Base-by-base conservation (phyloP, 2,888 invertebrate genomes). In the Notocelia uddmanniana region DNA sequence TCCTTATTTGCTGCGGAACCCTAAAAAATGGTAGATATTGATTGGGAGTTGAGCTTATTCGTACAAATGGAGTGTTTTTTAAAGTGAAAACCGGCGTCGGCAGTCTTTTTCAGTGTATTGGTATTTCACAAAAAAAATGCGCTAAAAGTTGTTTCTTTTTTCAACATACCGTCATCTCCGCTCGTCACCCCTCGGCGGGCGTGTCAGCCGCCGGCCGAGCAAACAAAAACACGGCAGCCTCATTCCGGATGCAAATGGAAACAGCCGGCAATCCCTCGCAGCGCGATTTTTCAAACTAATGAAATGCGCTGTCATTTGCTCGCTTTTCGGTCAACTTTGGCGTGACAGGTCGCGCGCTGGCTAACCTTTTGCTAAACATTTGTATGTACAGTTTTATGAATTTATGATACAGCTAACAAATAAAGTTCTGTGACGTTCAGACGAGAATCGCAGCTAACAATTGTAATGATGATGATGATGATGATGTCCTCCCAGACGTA, bases 171-270 rank as follows among this genome's bases (percentile, higher is more conserved):
- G 13, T 34, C 62, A 69, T 18, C 69, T 69, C 69, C 62, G 21
- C 69, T 5, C 19, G 3, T 1, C n/a, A 6, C 5, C 1, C 34
- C 37, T 6, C 31, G 23, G 37, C 15, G 64, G 41, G 31, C 59
- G 52, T 59, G 64, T 31, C 59, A 67, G 54, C 69, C 54, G 69
- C 41, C 69, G 60, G 58, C 48, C 50, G 54, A 45, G 50, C 71
- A 67, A 71, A 71, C 71, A 71, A 71, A 70, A 66, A 71, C 71
- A 71, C 70, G 64, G 58, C 59, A 34, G 52, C 60, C 71, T 71
- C 71, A 71, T 71, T 67, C 54, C 58, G 10, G 59, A 71, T 71
- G 71, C 71, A 71, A 71, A 71, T 71, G 69, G 70, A 67, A 71
- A 54, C 71, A 66, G 41, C 64, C 64, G 60, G 71, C 66, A 71